phyloP scores from a whole-genome alignment of 2,113 vertebrate genomes.

The Sclerurus mexicanus region DNA sequence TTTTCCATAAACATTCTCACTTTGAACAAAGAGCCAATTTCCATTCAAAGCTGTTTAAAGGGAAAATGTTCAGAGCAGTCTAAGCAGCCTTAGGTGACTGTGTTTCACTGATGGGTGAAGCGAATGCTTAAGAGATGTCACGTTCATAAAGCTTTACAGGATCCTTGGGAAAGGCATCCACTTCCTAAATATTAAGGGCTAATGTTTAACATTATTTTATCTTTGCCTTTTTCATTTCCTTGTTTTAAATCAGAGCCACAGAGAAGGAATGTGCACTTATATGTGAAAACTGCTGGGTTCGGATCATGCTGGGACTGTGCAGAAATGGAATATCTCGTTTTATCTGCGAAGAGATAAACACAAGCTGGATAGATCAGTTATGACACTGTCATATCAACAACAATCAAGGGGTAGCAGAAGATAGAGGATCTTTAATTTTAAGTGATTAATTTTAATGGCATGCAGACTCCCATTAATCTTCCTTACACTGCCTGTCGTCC shows the following conservation, averaged over 20 bases:
- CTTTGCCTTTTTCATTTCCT: not conserved
- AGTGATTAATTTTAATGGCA: conserved; percentile 8
- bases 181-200: not conserved
- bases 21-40: conserved; percentile 38
- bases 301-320: not conserved
- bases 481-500: not conserved
- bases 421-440: conserved; percentile 16
- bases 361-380: not conserved
- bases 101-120: not conserved
- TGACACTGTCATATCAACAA: conserved; percentile 13
- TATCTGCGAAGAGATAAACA: not conserved
- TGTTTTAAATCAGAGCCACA: not conserved
- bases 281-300: not conserved
- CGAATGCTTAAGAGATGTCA: not conserved
- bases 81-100: conserved; percentile 47
- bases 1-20: not conserved
- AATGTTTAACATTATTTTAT: not conserved
- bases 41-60: conserved; percentile 38
- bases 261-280: not conserved
- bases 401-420: not conserved
- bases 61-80: conserved; percentile 27
- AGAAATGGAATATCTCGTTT: not conserved
- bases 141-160: not conserved
- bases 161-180: not conserved
- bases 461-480: not conserved